Percentiles rank a stretch among this genome's conserved stretches.
phyloP scores from a whole-genome alignment of 2,113 vertebrate species.

The Brienomyrus brachyistius region DNA sequence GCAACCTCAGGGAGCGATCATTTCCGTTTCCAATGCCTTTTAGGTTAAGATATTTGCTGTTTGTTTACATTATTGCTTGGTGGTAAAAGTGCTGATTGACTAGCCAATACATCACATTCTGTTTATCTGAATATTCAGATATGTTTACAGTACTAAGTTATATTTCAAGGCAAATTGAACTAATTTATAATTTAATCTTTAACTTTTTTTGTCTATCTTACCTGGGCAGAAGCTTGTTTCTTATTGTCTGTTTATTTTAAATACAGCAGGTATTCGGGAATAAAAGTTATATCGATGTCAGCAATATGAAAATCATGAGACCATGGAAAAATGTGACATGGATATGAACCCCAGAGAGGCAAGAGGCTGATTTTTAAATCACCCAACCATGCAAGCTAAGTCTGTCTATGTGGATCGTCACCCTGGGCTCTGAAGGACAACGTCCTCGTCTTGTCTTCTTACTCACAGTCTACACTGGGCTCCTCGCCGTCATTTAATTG shows the following conservation, averaged over 20 bases:
- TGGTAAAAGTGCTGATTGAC: not conserved
- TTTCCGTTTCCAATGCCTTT: not conserved
- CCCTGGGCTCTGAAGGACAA: not conserved
- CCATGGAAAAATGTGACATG: not conserved
- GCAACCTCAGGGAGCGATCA: not conserved
- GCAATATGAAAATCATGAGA: not conserved
- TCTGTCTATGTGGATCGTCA: not conserved
- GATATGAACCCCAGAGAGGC: not conserved
- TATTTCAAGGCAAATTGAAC: not conserved
- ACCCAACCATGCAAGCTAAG: not conserved
- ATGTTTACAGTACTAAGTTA: not conserved
- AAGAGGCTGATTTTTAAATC: not conserved
- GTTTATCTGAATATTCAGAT: not conserved
- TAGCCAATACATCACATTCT: not conserved
- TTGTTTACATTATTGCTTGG: not conserved
- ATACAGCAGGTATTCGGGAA: not conserved
- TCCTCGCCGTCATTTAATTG: not conserved
- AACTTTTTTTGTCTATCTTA: not conserved
- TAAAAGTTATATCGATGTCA: not conserved
- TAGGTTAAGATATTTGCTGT: not conserved
- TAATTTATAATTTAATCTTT: not conserved
- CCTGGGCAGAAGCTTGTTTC: not conserved
- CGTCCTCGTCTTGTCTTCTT: not conserved
- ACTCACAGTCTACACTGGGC: not conserved
- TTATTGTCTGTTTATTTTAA: not conserved